phyloP scores from a whole-genome alignment of 2,113 vertebrate genomes.

The Paradoxurus hermaphroditus region DNA sequence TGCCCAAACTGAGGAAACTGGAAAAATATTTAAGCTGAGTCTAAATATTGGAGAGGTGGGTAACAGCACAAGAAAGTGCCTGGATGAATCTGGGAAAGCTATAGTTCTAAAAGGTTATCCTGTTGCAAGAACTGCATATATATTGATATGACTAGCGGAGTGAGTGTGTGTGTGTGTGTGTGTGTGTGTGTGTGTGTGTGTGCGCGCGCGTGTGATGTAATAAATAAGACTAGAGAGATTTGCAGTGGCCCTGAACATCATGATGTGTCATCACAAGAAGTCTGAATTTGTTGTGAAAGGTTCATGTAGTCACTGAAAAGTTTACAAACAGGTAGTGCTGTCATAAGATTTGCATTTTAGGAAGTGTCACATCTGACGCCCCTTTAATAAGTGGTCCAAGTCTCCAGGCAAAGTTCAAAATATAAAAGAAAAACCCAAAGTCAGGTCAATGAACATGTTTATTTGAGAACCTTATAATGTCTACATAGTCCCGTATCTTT shows the following conservation, averaged over 20 bases:
- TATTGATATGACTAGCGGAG: neutral
- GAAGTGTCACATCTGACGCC: neutral
- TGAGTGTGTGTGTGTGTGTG: neutral
- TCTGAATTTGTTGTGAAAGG: neutral
- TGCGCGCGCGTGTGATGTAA: neutral
- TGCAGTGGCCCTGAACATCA: neutral
- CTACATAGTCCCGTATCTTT: neutral
- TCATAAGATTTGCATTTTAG: neutral
- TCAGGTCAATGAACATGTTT: neutral
- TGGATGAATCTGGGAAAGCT: neutral
- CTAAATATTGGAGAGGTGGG: neutral
- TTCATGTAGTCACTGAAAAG: neutral
- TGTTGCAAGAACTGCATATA: neutral
- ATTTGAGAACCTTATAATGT: neutral
- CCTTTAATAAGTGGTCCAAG: neutral
- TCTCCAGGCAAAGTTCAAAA: neutral
- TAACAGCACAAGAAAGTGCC: neutral
- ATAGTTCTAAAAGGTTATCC: neutral
- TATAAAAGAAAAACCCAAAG: neutral
- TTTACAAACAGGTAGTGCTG: neutral
- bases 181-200: neutral
- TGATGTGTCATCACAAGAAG: neutral
- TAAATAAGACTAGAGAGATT: neutral
- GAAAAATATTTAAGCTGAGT: neutral
- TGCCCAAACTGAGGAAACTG: neutral